Evolutionary conservation across 2,113 vertebrate species (phyloP).

Genomic region (Clupea harengus): DNA sequence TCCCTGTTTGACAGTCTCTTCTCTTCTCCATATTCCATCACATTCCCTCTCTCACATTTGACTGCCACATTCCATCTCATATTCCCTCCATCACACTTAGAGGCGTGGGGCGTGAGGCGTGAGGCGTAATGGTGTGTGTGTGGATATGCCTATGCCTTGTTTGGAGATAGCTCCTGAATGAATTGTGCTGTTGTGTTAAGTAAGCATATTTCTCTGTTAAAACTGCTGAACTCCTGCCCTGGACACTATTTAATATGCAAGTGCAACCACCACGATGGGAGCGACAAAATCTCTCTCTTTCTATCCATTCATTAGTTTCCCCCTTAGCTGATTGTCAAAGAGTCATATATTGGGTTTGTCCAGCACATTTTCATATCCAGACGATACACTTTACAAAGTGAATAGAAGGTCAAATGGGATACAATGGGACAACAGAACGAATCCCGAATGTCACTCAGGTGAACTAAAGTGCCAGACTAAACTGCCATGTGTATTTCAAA

Average conservation of each 20-base stretch:
- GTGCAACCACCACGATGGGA: background rate
- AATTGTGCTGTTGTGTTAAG: background rate
- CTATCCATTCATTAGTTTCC: too few relatives aligned
- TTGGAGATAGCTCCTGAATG: background rate
- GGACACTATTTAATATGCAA: background rate
- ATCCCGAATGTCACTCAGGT: too few relatives aligned
- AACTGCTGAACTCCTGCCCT: background rate
- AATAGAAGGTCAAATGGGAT: too few relatives aligned
- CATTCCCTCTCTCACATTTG: background rate
- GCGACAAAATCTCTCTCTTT: background rate
- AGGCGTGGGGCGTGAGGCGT: background rate
- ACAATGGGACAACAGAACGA: too few relatives aligned
- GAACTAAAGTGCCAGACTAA: too few relatives aligned
- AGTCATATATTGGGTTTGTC: too few relatives aligned
- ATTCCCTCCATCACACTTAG: constrained; percentile 9
- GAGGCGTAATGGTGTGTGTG: background rate
- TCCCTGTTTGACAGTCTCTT: background rate
- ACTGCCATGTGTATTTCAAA: too few relatives aligned
- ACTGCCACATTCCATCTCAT: constrained; percentile 19
- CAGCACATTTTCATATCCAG: too few relatives aligned
- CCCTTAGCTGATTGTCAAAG: too few relatives aligned
- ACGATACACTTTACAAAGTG: too few relatives aligned
- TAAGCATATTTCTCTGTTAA: background rate
- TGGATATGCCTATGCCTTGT: background rate
- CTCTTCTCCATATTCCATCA: background rate